Percentiles rank a stretch among this genome's conserved stretches.
Conservation (phyloP, 2,113 vertebrate species). For the Melanerpes formicivorus region DNA sequence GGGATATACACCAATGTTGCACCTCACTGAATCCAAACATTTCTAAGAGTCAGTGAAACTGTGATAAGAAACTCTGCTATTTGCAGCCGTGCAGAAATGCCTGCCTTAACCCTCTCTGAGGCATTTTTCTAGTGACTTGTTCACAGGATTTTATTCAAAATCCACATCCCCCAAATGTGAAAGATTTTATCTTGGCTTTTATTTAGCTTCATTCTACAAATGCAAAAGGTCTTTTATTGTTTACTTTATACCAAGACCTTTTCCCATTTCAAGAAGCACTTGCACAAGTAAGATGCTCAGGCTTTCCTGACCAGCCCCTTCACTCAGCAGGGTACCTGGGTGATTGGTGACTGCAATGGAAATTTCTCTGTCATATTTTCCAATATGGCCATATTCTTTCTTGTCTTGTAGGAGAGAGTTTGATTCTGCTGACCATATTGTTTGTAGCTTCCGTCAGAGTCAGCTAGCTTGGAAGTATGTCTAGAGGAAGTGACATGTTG, state of each 20-base stretch:
- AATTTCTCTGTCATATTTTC: neutral
- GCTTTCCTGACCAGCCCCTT: neutral
- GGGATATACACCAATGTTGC: neutral
- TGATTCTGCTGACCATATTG: neutral
- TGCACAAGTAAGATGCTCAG: neutral
- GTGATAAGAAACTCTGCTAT: neutral
- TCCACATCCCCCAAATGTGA: neutral
- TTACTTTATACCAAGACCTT: neutral
- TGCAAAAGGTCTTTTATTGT: neutral
- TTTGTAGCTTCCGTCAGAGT: neutral
- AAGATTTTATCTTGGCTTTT: neutral
- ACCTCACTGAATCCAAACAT: constrained; percentile 5
- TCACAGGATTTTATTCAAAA: neutral
- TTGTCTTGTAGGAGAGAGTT: neutral
- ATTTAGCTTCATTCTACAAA: neutral
- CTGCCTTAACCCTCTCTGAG: neutral
- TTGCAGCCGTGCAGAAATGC: neutral
- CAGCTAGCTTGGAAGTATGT: neutral
- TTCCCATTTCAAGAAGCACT: neutral
- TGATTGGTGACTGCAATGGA: neutral
- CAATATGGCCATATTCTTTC: neutral
- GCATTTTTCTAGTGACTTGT: neutral
- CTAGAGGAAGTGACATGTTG: neutral
- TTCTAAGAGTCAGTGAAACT: neutral
- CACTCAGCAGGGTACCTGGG: neutral